Conservation (phyloP, 2,113 vertebrate genomes). For the Anseranas semipalmata region DNA sequence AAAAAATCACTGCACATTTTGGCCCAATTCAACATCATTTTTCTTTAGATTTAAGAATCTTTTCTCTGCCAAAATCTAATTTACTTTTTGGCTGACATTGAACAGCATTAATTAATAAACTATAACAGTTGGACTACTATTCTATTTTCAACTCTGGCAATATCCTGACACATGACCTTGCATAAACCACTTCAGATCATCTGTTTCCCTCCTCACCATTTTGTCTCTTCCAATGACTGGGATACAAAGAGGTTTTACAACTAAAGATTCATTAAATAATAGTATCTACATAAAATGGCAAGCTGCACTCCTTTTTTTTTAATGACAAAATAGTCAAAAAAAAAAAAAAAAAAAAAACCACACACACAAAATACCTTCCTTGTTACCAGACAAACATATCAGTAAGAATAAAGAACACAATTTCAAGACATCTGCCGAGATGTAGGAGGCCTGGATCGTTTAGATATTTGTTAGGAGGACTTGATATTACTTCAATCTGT, state of each 20-base stretch:
- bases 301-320: neutral
- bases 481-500: neutral
- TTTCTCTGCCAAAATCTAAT: neutral
- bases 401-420: neutral
- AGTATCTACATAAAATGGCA: neutral
- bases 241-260: neutral
- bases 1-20: neutral
- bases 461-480: neutral
- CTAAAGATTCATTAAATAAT: neutral
- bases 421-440: neutral
- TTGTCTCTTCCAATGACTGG: neutral
- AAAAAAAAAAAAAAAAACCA: too few species aligned
- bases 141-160: neutral
- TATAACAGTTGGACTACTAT: neutral
- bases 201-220: neutral
- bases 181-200: neutral
- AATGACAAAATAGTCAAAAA: neutral
- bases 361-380: neutral
- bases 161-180: neutral
- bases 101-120: conserved; percentile 1
- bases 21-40: neutral
- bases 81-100: neutral
- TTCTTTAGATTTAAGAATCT: neutral
- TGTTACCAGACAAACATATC: neutral
- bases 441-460: neutral